These are phyloP conservation scores for Pristionchus fissidentatus DNA, from an alignment of 2,888 invertebrate species.

Conservation along the genomic window DNA sequence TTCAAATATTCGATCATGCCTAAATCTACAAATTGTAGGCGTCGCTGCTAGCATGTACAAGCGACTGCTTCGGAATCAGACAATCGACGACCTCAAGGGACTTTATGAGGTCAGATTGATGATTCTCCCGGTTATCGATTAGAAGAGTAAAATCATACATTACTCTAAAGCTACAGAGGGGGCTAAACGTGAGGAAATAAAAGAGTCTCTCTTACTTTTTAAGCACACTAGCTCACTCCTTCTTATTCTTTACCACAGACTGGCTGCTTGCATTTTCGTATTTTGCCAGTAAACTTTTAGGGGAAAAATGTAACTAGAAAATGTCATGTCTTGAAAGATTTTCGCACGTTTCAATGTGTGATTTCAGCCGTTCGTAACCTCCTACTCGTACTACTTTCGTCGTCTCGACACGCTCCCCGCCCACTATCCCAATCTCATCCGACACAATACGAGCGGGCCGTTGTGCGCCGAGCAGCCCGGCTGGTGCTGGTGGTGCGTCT, in stretches of 20 bases:
- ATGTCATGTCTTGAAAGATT: no score
- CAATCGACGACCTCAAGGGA: conserved; percentile 24
- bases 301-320: no score
- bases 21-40: not conserved
- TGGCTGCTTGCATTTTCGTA: no score
- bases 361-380: not conserved
- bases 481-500: conserved; percentile 36
- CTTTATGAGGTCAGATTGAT: not conserved
- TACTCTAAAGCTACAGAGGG: no score
- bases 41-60: conserved; percentile 31
- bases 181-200: no score
- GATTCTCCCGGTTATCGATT: not conserved
- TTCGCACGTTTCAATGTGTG: no score
- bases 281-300: no score
- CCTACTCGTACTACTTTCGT: conserved; percentile 7
- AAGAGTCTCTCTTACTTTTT: no score
- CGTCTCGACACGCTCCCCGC: not conserved
- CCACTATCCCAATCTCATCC: conserved; percentile 11
- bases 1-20: not conserved
- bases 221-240: no score
- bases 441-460: conserved; percentile 43
- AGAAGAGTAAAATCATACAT: no score
- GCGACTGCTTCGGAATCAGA: conserved; percentile 23
- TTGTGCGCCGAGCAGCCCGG: conserved; percentile 23
- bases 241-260: no score